Evolutionary conservation across 2,113 vertebrate species (phyloP).

Genomic region (Dromiciops gliroides): DNA sequence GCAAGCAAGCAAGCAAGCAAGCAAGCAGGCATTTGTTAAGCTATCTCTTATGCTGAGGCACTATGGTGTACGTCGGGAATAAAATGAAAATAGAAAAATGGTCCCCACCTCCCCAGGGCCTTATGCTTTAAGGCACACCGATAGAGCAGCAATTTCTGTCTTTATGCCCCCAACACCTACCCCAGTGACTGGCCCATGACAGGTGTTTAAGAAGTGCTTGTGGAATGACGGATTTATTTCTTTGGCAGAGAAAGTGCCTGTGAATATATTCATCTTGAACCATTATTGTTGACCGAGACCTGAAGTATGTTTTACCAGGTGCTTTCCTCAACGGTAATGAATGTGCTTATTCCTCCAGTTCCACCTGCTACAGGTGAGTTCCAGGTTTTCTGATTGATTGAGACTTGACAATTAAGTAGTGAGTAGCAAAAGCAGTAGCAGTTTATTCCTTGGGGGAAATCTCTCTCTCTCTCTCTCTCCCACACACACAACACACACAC

Average conservation of each 20-base stretch:
- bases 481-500: too few species aligned
- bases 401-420: slow-evolving; percentile 54
- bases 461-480: background rate
- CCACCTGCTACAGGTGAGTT: slow-evolving; percentile 16
- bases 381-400: slow-evolving; percentile 14
- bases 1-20: background rate
- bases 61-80: background rate
- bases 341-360: slow-evolving; percentile 10
- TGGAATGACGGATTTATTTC: background rate
- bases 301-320: background rate
- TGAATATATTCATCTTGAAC: background rate
- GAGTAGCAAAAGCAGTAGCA: slow-evolving; percentile 42
- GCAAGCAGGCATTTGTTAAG: background rate
- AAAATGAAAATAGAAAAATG: background rate
- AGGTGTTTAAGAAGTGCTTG: background rate
- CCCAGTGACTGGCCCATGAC: background rate
- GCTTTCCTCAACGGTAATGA: background rate
- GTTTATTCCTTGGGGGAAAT: background rate
- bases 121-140: background rate
- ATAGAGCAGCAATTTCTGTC: background rate
- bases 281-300: background rate
- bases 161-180: background rate
- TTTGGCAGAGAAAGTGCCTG: background rate
- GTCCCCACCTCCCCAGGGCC: background rate
- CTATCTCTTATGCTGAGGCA: background rate